Percentiles rank a stretch among this genome's conserved stretches.
Evolutionary conservation across 2,888 invertebrate species (phyloP).

Genomic region (Amblyteles armatorius): DNA sequence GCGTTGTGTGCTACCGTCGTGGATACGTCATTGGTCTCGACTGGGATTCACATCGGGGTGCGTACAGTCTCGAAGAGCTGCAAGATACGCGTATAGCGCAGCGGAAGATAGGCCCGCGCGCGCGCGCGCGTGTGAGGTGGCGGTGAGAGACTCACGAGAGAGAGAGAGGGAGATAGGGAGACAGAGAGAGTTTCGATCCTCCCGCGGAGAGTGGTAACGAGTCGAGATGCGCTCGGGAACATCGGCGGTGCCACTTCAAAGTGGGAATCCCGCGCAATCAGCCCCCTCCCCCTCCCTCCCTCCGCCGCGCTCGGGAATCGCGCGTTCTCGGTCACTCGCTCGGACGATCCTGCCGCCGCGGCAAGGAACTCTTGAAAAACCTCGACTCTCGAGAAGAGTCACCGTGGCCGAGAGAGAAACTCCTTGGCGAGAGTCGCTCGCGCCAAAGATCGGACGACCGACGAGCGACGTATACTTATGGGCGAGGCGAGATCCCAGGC

Average conservation of each 20-base stretch:
- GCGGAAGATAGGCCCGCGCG: constrained; percentile 20
- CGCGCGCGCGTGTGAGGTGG: constrained; percentile 24
- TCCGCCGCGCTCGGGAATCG: constrained; percentile 37
- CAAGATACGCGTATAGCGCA: constrained; percentile 31
- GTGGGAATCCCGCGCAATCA: constrained; percentile 84
- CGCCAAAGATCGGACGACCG: constrained; percentile 43
- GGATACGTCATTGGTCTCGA: constrained; percentile 19
- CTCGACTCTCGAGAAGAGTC: constrained; percentile 68
- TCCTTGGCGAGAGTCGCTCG: constrained; percentile 51
- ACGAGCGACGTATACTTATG: constrained; percentile 51
- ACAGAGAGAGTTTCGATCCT: constrained; percentile 32
- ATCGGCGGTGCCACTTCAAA: constrained; percentile 83
- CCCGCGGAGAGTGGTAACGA: constrained; percentile 79
- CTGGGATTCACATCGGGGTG: constrained; percentile 13
- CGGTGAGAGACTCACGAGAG: constrained; percentile 42
- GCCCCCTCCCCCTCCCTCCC: constrained; percentile 70
- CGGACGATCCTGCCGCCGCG: constrained; percentile 67
- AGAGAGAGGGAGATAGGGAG: too few species aligned
- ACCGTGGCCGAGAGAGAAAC: constrained; percentile 37
- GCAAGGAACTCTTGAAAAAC: constrained; percentile 78
- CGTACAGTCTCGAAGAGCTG: constrained; percentile 7
- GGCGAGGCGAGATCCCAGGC: constrained; percentile 16
- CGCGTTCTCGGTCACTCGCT: constrained; percentile 48
- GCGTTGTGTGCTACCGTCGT: constrained; percentile 5
- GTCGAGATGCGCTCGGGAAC: constrained; percentile 80